Evolutionary conservation across 2,797 vertebrate genomes (phyloP).

Genomic region (Macroramphosus scolopax): DNA sequence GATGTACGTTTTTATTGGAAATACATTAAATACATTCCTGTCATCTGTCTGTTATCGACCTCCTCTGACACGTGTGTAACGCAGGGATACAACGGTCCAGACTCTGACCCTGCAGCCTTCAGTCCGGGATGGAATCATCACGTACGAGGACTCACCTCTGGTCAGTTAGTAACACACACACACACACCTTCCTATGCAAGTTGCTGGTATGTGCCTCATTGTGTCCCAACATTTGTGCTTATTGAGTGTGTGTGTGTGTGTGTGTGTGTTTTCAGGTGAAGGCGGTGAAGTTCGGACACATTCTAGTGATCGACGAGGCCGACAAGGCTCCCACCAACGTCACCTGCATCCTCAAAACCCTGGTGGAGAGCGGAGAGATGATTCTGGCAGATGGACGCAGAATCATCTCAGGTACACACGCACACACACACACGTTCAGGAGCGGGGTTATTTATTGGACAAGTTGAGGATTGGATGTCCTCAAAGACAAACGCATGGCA

Average conservation of each 20-base stretch:
- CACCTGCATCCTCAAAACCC: conserved; percentile 95
- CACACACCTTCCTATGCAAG: neutral
- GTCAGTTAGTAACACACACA: conserved; percentile 75
- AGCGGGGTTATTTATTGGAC: conserved; percentile 7
- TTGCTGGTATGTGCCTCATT: neutral
- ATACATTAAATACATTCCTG: too few species aligned
- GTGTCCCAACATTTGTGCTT: too few species aligned
- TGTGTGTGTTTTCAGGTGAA: conserved; percentile 81
- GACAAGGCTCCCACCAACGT: conserved; percentile 98
- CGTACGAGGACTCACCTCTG: conserved; percentile 96
- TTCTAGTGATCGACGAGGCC: conserved; percentile 94
- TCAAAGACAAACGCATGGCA: conserved; percentile 24
- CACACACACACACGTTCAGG: conserved; percentile 1
- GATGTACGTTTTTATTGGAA: too few species aligned
- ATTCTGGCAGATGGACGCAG: conserved; percentile 92
- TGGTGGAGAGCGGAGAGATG: conserved; percentile 98
- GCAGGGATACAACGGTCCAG: conserved; percentile 95
- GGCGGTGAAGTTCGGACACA: conserved; percentile 89
- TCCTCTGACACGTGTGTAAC: neutral
- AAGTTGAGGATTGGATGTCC: conserved; percentile 19
- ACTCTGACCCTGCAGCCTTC: conserved; percentile 95
- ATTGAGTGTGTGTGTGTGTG: too few species aligned
- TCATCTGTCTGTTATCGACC: too few species aligned
- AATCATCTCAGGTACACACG: conserved; percentile 84
- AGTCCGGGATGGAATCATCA: conserved; percentile 90